Base-by-base conservation (phyloP, 2,113 vertebrate species). In the Halichoerus grypus region DNA sequence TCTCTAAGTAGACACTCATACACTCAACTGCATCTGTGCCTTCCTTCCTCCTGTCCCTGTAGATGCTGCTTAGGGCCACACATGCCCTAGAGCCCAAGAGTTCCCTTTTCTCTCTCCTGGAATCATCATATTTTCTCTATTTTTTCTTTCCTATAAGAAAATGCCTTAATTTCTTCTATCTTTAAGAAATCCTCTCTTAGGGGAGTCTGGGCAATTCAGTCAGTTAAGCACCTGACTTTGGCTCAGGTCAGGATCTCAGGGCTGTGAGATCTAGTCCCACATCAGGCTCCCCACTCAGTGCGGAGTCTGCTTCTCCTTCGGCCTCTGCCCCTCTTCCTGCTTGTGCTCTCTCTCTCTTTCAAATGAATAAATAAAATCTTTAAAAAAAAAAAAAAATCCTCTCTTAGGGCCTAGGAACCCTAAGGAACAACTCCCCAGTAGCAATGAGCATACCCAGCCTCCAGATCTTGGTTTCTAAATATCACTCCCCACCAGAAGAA, bases 391-490 rank as follows among this genome's bases (percentile, higher is more conserved):
- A 55, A 79, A 42, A 63, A 85, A 91, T 13, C 16, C 28, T 49
- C 31, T 53, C 33, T 72, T 79, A 19, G 31, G 16, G 26, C 5
- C 33, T 79, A 53, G 31, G 57, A 65, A 31, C 14, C 63, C 63
- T 65, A 15, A 76, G 87, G n/a, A 72, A 53, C 22, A 72, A 96
- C 53, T 72, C 16, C 9, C 42, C 22, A 69, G 22, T 42, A 94
- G 72, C 21, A 55, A 84, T 55, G n/a, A 77, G 26, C 55, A 65
- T 21, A 59, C 49, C 3, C 31, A 46, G 22, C 3, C 1, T 36
- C 71, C 59, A 55, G 72, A 81, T 94, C 36, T 79, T 72, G 36
- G 87, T 80, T 91, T 91, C 72, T 90, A 79, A 79, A 80, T 71
- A 86, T 59, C 5, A 28, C 26, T 63, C 24, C 8, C 49, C 63